Percentiles rank a stretch among this genome's conserved stretches.
Conservation (phyloP, 2,797 vertebrate species). For the Thunnus albacares region DNA sequence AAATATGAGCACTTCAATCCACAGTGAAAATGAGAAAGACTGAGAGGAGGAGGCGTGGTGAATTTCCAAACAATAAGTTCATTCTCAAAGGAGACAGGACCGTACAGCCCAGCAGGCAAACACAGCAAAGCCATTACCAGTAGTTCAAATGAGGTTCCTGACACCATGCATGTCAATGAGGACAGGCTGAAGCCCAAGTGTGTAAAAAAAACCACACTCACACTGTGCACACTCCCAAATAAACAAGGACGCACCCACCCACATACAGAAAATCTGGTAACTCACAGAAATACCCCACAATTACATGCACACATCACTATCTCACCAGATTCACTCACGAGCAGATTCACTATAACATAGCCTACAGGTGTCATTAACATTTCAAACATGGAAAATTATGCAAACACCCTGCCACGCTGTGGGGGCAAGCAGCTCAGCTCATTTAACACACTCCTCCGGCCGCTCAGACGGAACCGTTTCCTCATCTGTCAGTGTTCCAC, state of each 20-base stretch:
- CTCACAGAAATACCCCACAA: conserved; percentile 40
- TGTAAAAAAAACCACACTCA: conserved; percentile 23
- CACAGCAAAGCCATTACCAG: conserved; percentile 54
- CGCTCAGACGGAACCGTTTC: conserved; percentile 47
- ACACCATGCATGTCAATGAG: conserved; percentile 68
- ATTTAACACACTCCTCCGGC: conserved; percentile 58
- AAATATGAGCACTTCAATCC: conserved; percentile 13
- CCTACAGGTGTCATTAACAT: conserved; percentile 79
- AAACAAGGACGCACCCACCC: conserved; percentile 23
- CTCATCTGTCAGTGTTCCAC: conserved; percentile 53
- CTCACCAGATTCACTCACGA: conserved; percentile 58
- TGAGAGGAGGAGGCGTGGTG: conserved; percentile 4
- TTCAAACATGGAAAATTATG: conserved; percentile 76
- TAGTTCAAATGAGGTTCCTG: conserved; percentile 58
- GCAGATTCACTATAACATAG: conserved; percentile 57
- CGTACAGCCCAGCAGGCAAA: conserved; percentile 61
- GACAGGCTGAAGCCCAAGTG: conserved; percentile 29
- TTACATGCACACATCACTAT: conserved; percentile 34
- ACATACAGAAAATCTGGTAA: conserved; percentile 13
- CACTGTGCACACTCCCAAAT: conserved; percentile 1
- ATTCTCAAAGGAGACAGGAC: conserved; percentile 23
- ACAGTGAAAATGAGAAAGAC: conserved; percentile 29
- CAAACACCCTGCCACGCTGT: conserved; percentile 55
- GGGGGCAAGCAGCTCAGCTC: conserved; percentile 52
- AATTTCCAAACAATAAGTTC: conserved; percentile 51